Evolutionary conservation across 2,888 invertebrate species (phyloP), one percentile per base, ranked within the genome.

Genomic region (Tenthredo scrophulariae): DNA sequence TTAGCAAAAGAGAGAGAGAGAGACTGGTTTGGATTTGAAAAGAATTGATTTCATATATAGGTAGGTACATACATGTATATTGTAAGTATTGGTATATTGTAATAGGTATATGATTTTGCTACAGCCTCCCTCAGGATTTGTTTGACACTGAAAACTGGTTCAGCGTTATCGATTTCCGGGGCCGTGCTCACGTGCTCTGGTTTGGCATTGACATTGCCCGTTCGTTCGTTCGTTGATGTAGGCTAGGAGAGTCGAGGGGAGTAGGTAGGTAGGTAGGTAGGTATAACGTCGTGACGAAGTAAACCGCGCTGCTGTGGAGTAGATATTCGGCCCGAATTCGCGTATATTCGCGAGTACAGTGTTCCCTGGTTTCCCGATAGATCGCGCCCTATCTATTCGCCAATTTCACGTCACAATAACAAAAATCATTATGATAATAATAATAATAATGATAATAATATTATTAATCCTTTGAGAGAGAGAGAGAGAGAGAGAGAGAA

Each of bases 201-300:
- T 91, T 91, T 93, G 93, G 92, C 93, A 93, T 93, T 93, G 93
- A 93, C 93, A 93, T 93, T 93, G 93, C 90, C 90, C 91, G 90
- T 89, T 84, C 82, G 79, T 74, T 80, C 50, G 84, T 70, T 58
- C 84, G 79, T 74, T 80, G 77, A 62, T 82, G 62, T 54, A 70
- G 77, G 83, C 84, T 80, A 85, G 86, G 80, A 54, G 85, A 75
- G 77, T 46, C 26, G 65, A 84, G 54, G 84, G 70, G 84, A 80
- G 70, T 70, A 82, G 85, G 77, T 40, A 37, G 37, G 6, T 37
- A 37, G 37, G 37, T 37, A 37, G 37, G 37, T 40, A 65, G 84
- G 43, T 18, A 43, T 22, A 13, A 22, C n/a, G 0, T 22, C 29
- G 43, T 43, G 43, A 9, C 18, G 40, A 26, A 74, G 43, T 1